phyloP scores from a whole-genome alignment of 2,888 invertebrate genomes.

The Cryptophagus acutangulus region DNA sequence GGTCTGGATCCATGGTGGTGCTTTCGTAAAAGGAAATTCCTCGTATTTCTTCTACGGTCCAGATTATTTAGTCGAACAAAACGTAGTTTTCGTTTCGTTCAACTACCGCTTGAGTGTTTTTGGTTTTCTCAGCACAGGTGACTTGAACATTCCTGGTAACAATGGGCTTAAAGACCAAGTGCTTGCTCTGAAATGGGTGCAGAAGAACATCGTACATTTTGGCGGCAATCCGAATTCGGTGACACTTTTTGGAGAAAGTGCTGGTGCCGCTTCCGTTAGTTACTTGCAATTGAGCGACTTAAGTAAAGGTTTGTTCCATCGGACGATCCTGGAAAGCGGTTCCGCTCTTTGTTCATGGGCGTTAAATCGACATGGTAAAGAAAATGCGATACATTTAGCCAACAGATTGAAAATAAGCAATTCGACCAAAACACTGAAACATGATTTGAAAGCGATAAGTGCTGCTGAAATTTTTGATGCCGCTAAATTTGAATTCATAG shows the following conservation, averaged over 20 bases:
- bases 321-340: slow-evolving; percentile 34
- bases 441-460: too few species aligned
- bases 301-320: slow-evolving; percentile 28
- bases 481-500: too few species aligned
- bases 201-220: slow-evolving; percentile 29
- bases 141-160: slow-evolving; percentile 31
- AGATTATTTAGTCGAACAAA: slow-evolving; percentile 35
- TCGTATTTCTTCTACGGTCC: slow-evolving; percentile 30
- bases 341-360: slow-evolving; percentile 33
- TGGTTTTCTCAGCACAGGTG: slow-evolving; percentile 36
- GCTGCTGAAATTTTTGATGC: too few species aligned
- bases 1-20: slow-evolving; percentile 38
- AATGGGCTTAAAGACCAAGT: slow-evolving; percentile 34
- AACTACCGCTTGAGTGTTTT: slow-evolving; percentile 39
- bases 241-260: slow-evolving; percentile 34
- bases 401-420: too few species aligned
- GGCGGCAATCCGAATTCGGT: slow-evolving; percentile 31
- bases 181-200: slow-evolving; percentile 33
- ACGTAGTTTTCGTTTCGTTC: slow-evolving; percentile 34
- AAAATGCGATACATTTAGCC: too few species aligned
- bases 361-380: too few species aligned
- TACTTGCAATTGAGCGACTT: slow-evolving; percentile 30
- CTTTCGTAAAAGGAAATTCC: slow-evolving; percentile 29
- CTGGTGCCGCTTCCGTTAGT: slow-evolving; percentile 32
- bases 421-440: too few species aligned